Conservation (phyloP, 2,888 invertebrate species). For the Entomobrya multifasciata region DNA sequence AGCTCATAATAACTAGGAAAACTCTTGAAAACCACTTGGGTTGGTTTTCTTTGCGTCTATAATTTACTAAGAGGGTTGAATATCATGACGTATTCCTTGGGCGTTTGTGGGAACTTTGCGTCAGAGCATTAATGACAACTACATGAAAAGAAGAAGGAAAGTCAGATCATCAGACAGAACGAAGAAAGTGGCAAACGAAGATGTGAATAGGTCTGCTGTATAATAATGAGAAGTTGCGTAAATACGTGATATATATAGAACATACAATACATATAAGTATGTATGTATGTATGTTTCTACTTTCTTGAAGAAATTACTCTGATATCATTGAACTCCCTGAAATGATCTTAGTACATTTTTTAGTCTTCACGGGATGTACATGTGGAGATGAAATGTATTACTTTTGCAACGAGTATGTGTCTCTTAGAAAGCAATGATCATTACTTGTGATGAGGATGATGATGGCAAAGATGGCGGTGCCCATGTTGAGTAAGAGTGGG, state of each 20-base stretch:
- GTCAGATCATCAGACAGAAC: no score
- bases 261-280: no score
- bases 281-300: not conserved
- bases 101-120: no score
- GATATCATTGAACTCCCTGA: not conserved
- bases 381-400: not conserved
- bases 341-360: slow-evolving; percentile 31
- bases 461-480: slow-evolving; percentile 11
- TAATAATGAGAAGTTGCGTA: slow-evolving; percentile 3
- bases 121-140: slow-evolving; percentile 35
- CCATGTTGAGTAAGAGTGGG: not conserved
- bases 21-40: slow-evolving; percentile 22
- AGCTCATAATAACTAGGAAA: slow-evolving; percentile 21
- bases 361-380: slow-evolving; percentile 8
- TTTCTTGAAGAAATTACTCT: not conserved
- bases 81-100: slow-evolving; percentile 2
- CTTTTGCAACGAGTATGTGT: not conserved
- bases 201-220: not conserved
- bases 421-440: slow-evolving; percentile 68
- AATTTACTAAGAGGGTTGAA: not conserved
- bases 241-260: not conserved
- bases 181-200: slow-evolving; percentile 15
- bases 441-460: slow-evolving; percentile 56
- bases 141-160: not conserved
- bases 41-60: not conserved